These are phyloP conservation scores for Sebastes baramenuke DNA, from an alignment of 2,797 vertebrate genomes.

Conservation along the genomic window DNA sequence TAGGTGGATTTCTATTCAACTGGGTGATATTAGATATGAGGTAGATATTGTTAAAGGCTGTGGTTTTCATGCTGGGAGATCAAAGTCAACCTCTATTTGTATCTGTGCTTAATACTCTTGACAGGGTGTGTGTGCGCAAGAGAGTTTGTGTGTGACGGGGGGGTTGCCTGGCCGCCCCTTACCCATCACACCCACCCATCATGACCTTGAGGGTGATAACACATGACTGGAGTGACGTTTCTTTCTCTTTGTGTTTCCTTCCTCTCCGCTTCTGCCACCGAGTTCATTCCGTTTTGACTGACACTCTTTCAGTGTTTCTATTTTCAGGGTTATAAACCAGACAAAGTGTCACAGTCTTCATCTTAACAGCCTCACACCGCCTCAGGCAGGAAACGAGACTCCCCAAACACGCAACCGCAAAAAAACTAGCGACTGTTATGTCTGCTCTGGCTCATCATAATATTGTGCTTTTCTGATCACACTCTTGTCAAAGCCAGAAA, in stretches of 20 bases:
- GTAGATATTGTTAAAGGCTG: neutral
- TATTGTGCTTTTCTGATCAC: conserved; percentile 1
- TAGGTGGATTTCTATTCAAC: neutral
- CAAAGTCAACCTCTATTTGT: neutral
- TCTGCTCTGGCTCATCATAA: conserved; percentile 1
- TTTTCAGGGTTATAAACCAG: neutral
- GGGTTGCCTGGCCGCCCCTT: neutral
- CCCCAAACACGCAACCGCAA: conserved; percentile 6
- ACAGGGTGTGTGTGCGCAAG: conserved; percentile 1
- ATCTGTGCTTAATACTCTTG: conserved; percentile 33
- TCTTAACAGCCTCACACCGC: neutral
- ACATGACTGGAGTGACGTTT: conserved; percentile 33
- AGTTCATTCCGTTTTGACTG: conserved; percentile 36
- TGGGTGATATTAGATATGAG: neutral
- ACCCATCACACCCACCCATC: conserved; percentile 21
- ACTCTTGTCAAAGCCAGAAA: neutral
- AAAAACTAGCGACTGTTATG: neutral
- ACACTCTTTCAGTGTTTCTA: conserved; percentile 15
- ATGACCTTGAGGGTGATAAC: conserved; percentile 51
- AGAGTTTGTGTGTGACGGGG: neutral
- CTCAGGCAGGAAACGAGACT: conserved; percentile 31
- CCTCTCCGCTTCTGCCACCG: neutral
- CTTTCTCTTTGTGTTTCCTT: conserved; percentile 7
- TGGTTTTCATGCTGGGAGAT: conserved; percentile 25
- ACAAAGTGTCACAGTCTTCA: conserved; percentile 2